Percentiles rank a stretch among this genome's conserved stretches.
phyloP scores from a whole-genome alignment of 2,888 invertebrate species.

The Entomobrya proxima region DNA sequence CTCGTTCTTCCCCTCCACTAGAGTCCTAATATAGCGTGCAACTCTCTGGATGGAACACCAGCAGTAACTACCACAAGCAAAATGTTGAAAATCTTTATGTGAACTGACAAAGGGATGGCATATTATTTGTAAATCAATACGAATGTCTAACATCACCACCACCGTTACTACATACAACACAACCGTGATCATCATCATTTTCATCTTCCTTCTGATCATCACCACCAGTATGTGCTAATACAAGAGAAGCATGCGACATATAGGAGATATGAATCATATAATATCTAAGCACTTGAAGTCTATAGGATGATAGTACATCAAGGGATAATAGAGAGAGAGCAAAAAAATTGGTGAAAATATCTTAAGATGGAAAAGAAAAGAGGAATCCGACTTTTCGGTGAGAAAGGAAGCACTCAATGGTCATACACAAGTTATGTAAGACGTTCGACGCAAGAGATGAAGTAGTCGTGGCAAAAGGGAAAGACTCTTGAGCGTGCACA shows the following conservation, averaged over 20 bases:
- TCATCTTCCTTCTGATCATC: neutral
- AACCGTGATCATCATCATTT: constrained; percentile 8
- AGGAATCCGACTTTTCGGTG: constrained; percentile 52
- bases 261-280: constrained; percentile 16
- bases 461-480: constrained; percentile 29
- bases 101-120: constrained; percentile 66
- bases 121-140: constrained; percentile 68
- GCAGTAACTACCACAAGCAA: no score
- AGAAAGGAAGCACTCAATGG: constrained; percentile 61
- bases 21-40: neutral
- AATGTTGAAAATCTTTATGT: constrained; percentile 49
- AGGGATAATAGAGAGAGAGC: neutral
- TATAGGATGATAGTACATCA: neutral
- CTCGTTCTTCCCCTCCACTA: constrained; percentile 60
- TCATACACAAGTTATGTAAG: constrained; percentile 35
- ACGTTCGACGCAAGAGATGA: constrained; percentile 7
- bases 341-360: neutral
- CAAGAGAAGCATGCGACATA: neutral
- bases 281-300: neutral
- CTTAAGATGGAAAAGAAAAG: neutral
- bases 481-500: constrained; percentile 54
- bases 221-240: neutral
- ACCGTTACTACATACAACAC: neutral
- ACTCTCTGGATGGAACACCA: neutral
- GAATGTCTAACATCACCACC: constrained; percentile 46